phyloP scores from a whole-genome alignment of 2,113 vertebrate species.

The Rhinogobius similis region DNA sequence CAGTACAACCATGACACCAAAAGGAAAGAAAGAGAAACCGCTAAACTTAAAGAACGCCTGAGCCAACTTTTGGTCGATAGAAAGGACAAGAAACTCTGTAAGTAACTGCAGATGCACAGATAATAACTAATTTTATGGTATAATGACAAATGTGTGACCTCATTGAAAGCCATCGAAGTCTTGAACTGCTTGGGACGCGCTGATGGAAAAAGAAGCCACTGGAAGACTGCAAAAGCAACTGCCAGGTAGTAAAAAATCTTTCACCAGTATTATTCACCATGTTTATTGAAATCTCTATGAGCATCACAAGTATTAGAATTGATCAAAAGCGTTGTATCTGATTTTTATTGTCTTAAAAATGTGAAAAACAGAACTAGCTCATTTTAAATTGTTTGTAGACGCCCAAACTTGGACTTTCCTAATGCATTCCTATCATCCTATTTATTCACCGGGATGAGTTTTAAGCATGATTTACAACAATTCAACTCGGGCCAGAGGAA shows the following conservation, averaged over 20 bases:
- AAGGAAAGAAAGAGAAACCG: conserved; percentile 91
- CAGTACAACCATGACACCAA: conserved; percentile 97
- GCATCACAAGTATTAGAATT: too few relatives aligned
- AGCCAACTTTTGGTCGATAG: conserved; percentile 92
- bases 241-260: conserved; percentile 72
- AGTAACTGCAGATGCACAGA: not conserved
- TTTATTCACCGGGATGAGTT: too few relatives aligned
- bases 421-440: too few relatives aligned
- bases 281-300: too few relatives aligned
- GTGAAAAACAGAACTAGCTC: too few relatives aligned
- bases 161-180: conserved; percentile 87
- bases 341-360: too few relatives aligned
- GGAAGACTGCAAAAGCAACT: conserved; percentile 89
- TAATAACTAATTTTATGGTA: not conserved
- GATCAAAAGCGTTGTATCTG: too few relatives aligned
- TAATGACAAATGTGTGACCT: not conserved
- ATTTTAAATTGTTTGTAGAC: too few relatives aligned
- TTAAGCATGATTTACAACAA: too few relatives aligned
- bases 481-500: too few relatives aligned
- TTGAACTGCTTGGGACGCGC: conserved; percentile 92
- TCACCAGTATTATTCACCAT: not conserved
- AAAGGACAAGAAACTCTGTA: conserved; percentile 91
- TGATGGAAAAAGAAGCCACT: conserved; percentile 93
- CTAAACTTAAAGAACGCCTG: conserved; percentile 92
- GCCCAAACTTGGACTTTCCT: too few relatives aligned